Evolutionary conservation across 2,113 vertebrate genomes (phyloP).

Genomic region (Pipa parva): DNA sequence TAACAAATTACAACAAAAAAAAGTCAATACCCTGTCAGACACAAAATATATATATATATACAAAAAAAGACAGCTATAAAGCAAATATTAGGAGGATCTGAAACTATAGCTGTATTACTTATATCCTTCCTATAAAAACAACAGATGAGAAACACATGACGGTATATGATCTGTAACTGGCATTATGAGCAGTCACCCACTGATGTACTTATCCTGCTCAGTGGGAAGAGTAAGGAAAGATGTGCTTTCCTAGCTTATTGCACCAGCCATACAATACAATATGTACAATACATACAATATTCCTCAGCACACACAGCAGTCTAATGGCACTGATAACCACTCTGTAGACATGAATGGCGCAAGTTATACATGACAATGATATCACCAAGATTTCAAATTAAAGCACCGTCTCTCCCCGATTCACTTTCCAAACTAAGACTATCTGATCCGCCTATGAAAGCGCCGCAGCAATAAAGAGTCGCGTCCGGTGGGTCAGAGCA

Average conservation of each 20-base stretch:
- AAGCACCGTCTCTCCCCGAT: conserved; percentile 26
- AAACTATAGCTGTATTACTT: neutral
- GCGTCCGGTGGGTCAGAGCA: too few relatives aligned
- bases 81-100: too few relatives aligned
- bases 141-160: neutral
- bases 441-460: too few relatives aligned
- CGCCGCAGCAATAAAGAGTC: too few relatives aligned
- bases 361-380: neutral
- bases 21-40: too few relatives aligned
- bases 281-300: too few relatives aligned
- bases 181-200: neutral
- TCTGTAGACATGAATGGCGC: neutral
- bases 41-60: neutral
- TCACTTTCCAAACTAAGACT: too few relatives aligned
- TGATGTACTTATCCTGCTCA: neutral
- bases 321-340: too few relatives aligned
- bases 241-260: neutral
- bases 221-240: neutral
- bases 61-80: too few relatives aligned
- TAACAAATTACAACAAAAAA: too few relatives aligned
- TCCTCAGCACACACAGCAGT: too few relatives aligned
- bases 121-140: neutral
- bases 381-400: conserved; percentile 22
- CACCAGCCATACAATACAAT: neutral
- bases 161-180: neutral